Conservation (phyloP, 2,797 vertebrate species). For the Arnoldichthys spilopterus region DNA sequence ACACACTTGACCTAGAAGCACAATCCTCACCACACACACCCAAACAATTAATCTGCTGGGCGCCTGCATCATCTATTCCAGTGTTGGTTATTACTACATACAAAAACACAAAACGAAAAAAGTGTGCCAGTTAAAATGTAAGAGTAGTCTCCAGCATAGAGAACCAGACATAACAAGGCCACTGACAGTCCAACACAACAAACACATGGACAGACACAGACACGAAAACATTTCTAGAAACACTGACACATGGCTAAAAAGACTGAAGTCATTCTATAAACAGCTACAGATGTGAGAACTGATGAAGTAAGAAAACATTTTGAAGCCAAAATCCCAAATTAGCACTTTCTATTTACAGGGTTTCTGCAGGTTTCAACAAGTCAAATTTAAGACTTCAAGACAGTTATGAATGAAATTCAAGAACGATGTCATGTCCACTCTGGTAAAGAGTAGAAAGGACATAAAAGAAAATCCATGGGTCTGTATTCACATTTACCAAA, state of each 20-base stretch:
- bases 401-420: too few relatives aligned
- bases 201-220: background rate
- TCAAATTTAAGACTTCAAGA: too few relatives aligned
- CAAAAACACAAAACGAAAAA: background rate
- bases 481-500: too few relatives aligned
- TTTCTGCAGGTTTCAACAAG: background rate
- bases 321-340: background rate
- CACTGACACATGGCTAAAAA: background rate
- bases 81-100: background rate
- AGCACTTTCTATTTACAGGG: background rate
- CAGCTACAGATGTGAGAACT: background rate
- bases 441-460: too few relatives aligned
- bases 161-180: background rate
- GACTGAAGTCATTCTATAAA: background rate
- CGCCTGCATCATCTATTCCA: background rate
- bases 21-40: background rate
- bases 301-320: too few relatives aligned
- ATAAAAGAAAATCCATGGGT: too few relatives aligned
- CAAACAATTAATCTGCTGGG: conserved; percentile 10
- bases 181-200: too few relatives aligned
- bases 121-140: conserved; percentile 61
- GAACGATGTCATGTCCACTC: too few relatives aligned
- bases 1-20: conserved; percentile 6
- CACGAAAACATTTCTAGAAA: background rate
- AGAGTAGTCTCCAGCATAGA: background rate